Conservation (phyloP, 2,797 vertebrate species). For the Urocyon cinereoargenteus region DNA sequence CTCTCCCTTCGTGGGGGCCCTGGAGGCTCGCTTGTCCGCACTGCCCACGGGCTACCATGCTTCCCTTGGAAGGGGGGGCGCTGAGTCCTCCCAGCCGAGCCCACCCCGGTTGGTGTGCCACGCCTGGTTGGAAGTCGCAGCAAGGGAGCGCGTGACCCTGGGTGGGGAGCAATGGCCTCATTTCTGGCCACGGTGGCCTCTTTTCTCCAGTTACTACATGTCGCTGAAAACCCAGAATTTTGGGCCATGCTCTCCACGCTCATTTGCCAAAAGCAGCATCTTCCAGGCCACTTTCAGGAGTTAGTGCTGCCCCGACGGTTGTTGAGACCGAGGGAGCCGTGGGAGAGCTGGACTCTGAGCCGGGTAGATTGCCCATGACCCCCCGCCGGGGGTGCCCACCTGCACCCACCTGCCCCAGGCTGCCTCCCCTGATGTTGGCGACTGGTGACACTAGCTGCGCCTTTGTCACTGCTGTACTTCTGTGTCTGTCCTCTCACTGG, state of each 20-base stretch:
- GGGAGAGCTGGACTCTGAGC: not conserved
- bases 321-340: not conserved
- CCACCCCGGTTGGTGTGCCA: not conserved
- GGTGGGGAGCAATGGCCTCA: not conserved
- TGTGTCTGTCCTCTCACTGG: not conserved
- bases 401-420: not conserved
- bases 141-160: not conserved
- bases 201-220: not conserved
- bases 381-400: not conserved
- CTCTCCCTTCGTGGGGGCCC: not conserved
- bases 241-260: not conserved
- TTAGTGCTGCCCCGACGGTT: not conserved
- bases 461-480: not conserved
- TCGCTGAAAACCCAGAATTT: not conserved
- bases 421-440: not conserved
- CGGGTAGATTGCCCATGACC: not conserved
- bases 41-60: no score
- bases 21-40: no score
- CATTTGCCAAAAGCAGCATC: not conserved
- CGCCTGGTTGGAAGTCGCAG: not conserved
- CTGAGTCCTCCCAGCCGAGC: no score
- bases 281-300: not conserved
- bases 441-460: not conserved
- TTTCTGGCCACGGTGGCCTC: not conserved
- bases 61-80: no score